Evolutionary conservation across 2,888 invertebrate genomes (phyloP).

Genomic region (Drosophila mimetica): DNA sequence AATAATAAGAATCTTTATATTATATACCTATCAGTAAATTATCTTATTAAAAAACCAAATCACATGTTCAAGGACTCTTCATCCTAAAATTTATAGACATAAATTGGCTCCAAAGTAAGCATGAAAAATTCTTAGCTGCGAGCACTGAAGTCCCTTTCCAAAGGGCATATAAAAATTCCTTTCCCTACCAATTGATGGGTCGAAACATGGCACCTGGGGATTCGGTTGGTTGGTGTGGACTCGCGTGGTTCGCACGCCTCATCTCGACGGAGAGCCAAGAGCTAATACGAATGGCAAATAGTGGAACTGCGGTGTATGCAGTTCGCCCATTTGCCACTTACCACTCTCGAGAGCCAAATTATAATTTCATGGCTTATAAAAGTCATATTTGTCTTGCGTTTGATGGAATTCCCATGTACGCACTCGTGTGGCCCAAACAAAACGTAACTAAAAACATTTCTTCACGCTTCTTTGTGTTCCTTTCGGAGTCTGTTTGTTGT

Average conservation of each 20-base stretch:
- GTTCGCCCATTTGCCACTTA: conserved; percentile 66
- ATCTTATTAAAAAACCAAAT: not conserved
- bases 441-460: conserved; percentile 77
- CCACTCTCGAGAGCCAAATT: conserved; percentile 75
- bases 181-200: not conserved
- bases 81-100: not conserved
- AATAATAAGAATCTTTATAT: no score
- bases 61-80: not conserved
- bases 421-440: conserved; percentile 64
- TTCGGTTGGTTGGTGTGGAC: not conserved
- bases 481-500: conserved; percentile 39
- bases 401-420: conserved; percentile 68
- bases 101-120: not conserved
- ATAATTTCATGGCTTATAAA: conserved; percentile 80
- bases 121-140: not conserved
- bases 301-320: conserved; percentile 33
- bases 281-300: conserved; percentile 73
- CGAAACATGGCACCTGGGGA: not conserved
- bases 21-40: no score
- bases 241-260: conserved; percentile 69
- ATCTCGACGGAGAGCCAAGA: conserved; percentile 37
- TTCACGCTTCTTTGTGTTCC: conserved; percentile 76
- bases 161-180: not conserved
- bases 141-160: not conserved
- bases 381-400: conserved; percentile 76